Conservation (phyloP, 2,888 invertebrate genomes). For the Sclerodermus sp. region DNA sequence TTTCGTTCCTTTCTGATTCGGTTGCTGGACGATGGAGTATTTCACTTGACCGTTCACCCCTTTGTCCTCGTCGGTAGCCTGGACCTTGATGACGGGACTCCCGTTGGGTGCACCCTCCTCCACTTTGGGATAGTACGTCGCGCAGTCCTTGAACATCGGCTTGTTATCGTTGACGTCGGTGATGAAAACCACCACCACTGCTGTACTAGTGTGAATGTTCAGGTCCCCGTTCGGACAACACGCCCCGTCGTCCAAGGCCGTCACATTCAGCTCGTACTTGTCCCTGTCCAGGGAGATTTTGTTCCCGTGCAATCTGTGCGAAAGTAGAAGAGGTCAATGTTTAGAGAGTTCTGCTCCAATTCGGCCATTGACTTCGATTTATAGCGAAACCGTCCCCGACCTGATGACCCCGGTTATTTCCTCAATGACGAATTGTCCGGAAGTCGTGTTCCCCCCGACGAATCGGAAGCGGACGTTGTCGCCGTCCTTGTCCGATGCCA, state of each 20-base stretch:
- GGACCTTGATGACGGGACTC: slow-evolving; percentile 89
- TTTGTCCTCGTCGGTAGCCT: slow-evolving; percentile 94
- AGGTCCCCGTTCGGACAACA: slow-evolving; percentile 90
- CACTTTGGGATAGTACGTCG: slow-evolving; percentile 89
- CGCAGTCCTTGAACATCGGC: slow-evolving; percentile 92
- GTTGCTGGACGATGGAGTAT: slow-evolving; percentile 96
- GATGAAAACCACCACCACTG: slow-evolving; percentile 93
- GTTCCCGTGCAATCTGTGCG: slow-evolving; percentile 75
- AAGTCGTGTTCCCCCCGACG: slow-evolving; percentile 86
- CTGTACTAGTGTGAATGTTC: slow-evolving; percentile 89
- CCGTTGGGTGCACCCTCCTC: slow-evolving; percentile 94
- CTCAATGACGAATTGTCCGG: slow-evolving; percentile 93
- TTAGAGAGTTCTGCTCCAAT: too few species aligned
- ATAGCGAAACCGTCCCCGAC: too few species aligned
- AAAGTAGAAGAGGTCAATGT: too few species aligned
- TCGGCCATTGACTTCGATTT: too few species aligned
- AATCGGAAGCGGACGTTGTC: slow-evolving; percentile 93
- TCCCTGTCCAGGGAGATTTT: slow-evolving; percentile 86
- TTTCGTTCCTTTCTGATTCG: slow-evolving; percentile 91
- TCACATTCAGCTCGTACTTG: slow-evolving; percentile 95
- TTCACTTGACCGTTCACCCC: slow-evolving; percentile 94
- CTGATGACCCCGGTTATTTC: slow-evolving; percentile 94
- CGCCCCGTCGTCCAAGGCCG: slow-evolving; percentile 95
- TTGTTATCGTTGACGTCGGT: slow-evolving; percentile 97
- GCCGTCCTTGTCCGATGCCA: slow-evolving; percentile 96